phyloP scores from a whole-genome alignment of 2,113 vertebrate species.

The Ophiodon elongatus region DNA sequence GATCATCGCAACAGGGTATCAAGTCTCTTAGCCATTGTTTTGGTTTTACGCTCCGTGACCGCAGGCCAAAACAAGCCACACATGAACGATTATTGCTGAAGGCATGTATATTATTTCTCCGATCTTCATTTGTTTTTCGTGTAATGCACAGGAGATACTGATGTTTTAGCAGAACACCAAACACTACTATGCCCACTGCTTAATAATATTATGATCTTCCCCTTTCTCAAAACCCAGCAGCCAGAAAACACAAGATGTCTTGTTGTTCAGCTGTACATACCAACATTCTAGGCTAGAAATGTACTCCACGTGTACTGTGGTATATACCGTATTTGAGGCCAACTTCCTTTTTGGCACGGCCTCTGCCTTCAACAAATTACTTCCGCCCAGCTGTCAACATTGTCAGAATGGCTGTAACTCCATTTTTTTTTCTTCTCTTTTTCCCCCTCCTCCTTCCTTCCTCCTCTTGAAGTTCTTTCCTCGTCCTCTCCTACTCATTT shows the following conservation, averaged over 20 bases:
- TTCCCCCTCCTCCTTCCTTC: not conserved
- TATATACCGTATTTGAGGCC: not conserved
- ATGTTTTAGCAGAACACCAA: not conserved
- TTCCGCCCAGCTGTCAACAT: conserved; percentile 27
- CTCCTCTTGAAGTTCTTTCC: not conserved
- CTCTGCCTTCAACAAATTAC: conserved; percentile 28
- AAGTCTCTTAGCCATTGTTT: not conserved
- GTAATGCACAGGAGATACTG: not conserved
- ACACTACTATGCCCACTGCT: not conserved
- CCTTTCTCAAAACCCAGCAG: not conserved
- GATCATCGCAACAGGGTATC: conserved; percentile 27
- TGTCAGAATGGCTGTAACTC: conserved; percentile 19
- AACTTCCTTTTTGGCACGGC: conserved; percentile 19
- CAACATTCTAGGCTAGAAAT: not conserved
- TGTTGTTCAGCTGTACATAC: not conserved
- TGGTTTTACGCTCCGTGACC: not conserved
- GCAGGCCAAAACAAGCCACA: not conserved
- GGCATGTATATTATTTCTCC: not conserved
- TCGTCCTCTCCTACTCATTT: not conserved
- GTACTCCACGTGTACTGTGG: not conserved
- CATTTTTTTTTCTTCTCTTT: not conserved
- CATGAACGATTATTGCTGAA: not conserved
- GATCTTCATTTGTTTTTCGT: not conserved
- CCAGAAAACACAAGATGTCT: not conserved
- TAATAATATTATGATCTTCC: not conserved